phyloP scores from a whole-genome alignment of 1,140 invertebrate species.

The Nephila pilipes region DNA sequence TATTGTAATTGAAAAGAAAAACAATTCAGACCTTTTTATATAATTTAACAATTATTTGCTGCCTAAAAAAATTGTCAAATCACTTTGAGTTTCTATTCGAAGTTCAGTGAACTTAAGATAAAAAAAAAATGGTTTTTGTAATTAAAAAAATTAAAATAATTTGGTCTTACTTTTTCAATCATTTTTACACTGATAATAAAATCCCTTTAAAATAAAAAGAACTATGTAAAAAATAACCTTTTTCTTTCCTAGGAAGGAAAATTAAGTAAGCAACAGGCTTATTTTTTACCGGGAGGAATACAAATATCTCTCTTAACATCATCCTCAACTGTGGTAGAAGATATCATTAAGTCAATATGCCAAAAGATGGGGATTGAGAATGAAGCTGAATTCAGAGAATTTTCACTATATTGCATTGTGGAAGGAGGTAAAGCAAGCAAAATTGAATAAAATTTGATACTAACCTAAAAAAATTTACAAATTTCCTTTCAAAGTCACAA shows the following conservation, averaged over 20 bases:
- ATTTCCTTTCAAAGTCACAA: no score
- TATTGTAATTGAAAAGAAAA: no score
- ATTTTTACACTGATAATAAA: not conserved
- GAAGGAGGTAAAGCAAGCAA: conserved; percentile 63
- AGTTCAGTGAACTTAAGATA: no score
- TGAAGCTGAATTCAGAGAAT: conserved; percentile 56
- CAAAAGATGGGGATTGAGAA: conserved; percentile 53
- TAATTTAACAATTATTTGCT: no score
- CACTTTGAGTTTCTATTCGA: no score
- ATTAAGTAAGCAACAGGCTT: conserved; percentile 44
- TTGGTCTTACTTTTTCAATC: not conserved
- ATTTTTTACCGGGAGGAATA: conserved; percentile 70
- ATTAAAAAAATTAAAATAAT: no score
- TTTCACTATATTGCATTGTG: conserved; percentile 71
- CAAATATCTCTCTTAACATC: conserved; percentile 48
- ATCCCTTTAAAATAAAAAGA: no score
- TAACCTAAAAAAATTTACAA: not conserved
- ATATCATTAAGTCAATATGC: conserved; percentile 44
- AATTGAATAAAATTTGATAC: not conserved
- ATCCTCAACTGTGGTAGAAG: conserved; percentile 58
- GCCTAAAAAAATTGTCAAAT: no score
- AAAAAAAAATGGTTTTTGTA: no score
- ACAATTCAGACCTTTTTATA: no score
- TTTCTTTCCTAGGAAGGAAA: conserved; percentile 62
- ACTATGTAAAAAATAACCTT: not conserved